These are phyloP conservation scores for Augochlora pura DNA, from an alignment of 1,140 invertebrate species.

Conservation along the genomic window DNA sequence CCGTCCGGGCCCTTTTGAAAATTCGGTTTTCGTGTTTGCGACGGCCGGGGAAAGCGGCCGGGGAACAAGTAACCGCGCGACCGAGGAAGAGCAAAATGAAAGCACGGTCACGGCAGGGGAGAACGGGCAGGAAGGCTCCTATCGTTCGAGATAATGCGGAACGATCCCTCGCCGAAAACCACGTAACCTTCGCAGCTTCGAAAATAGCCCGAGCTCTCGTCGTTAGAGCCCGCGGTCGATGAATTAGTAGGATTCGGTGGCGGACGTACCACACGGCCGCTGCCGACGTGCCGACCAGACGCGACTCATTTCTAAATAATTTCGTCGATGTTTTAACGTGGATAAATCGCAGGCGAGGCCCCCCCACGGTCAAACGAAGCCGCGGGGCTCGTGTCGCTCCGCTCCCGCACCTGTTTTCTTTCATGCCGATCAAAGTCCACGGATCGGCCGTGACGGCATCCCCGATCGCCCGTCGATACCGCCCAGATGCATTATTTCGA, in stretches of 20 bases:
- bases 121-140: slow-evolving; percentile 23
- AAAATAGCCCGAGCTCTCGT: slow-evolving; percentile 51
- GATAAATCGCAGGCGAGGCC: slow-evolving; percentile 63
- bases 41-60: not conserved
- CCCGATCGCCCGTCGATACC: too few relatives aligned
- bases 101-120: not conserved
- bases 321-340: slow-evolving; percentile 48
- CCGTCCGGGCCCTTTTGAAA: not conserved
- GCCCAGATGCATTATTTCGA: slow-evolving; percentile 32
- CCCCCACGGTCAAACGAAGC: slow-evolving; percentile 50
- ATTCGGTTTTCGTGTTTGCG: not conserved
- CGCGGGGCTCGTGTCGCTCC: not conserved
- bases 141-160: slow-evolving; percentile 1
- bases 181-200: slow-evolving; percentile 46
- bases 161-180: slow-evolving; percentile 16
- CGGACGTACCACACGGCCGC: slow-evolving; percentile 41
- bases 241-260: slow-evolving; percentile 45
- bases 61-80: not conserved
- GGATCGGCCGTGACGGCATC: not conserved
- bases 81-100: slow-evolving; percentile 8
- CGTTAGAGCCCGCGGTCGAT: slow-evolving; percentile 9
- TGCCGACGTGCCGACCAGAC: slow-evolving; percentile 19
- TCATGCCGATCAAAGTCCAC: slow-evolving; percentile 37
- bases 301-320: slow-evolving; percentile 57
- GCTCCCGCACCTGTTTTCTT: slow-evolving; percentile 33